Conservation (phyloP, 1,140 invertebrate genomes). For the Pogonus chalceus region DNA sequence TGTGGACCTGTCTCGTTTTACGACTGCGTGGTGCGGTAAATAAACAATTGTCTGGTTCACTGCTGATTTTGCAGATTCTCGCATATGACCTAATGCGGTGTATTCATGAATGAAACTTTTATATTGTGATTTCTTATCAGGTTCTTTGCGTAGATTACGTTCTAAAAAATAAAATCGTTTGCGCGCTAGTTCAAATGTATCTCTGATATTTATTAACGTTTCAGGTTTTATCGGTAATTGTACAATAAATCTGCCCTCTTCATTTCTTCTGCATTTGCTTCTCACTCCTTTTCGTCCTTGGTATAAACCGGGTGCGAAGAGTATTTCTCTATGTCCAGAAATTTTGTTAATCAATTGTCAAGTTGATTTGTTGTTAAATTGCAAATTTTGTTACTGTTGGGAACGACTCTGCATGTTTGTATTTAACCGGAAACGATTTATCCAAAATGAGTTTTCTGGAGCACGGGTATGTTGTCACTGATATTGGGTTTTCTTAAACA, state of each 20-base stretch:
- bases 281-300: too few relatives aligned
- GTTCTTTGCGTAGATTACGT: conserved; percentile 20
- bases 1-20: conserved; percentile 25
- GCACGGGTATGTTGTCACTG: neutral
- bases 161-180: conserved; percentile 25
- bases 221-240: conserved; percentile 15
- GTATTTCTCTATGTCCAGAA: too few relatives aligned
- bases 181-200: conserved; percentile 20
- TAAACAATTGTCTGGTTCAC: conserved; percentile 14
- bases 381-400: too few relatives aligned
- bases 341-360: too few relatives aligned
- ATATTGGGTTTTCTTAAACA: neutral
- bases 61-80: neutral
- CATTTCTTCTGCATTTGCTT: too few relatives aligned
- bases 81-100: conserved; percentile 29
- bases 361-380: too few relatives aligned
- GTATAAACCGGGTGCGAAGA: too few relatives aligned
- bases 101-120: conserved; percentile 27
- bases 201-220: conserved; percentile 18
- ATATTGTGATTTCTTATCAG: conserved; percentile 17
- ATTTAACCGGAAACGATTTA: conserved; percentile 11
- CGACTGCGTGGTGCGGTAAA: conserved; percentile 27
- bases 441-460: conserved; percentile 17
- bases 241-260: conserved; percentile 18
- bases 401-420: too few relatives aligned